phyloP scores from a whole-genome alignment of 2,888 invertebrate species.

The Ceriagrion tenellum region DNA sequence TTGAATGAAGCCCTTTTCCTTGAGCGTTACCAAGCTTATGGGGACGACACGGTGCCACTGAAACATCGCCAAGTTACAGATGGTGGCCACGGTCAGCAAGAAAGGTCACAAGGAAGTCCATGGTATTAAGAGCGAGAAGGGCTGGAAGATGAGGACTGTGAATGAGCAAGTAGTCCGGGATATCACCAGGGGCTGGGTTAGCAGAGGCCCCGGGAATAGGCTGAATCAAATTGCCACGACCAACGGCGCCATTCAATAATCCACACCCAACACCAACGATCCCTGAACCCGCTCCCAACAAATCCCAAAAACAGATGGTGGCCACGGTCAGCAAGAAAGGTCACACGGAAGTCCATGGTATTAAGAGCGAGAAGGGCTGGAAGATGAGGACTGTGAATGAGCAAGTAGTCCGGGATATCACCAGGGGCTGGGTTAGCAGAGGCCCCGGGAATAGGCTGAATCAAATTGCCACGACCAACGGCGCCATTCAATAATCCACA shows the following conservation, averaged over 20 bases:
- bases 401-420: neutral
- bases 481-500: slow-evolving; percentile 6
- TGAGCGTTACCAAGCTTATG: neutral
- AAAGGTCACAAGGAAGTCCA: neutral
- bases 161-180: neutral
- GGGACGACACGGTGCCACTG: neutral
- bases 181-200: neutral
- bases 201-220: neutral
- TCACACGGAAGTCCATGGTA: neutral
- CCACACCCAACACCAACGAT: neutral
- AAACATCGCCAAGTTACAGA: neutral
- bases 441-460: neutral
- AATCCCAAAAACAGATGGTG: neutral
- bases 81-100: neutral
- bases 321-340: neutral
- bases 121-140: neutral
- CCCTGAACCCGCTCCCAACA: neutral
- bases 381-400: neutral
- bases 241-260: neutral
- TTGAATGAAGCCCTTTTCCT: neutral
- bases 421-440: neutral
- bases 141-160: neutral
- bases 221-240: slow-evolving; percentile 11
- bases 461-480: slow-evolving; percentile 11
- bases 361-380: neutral